Percentiles rank a stretch among this genome's conserved stretches.
Evolutionary conservation across 2,888 invertebrate genomes (phyloP).

Genomic region (Orthonychiurus folsomi): DNA sequence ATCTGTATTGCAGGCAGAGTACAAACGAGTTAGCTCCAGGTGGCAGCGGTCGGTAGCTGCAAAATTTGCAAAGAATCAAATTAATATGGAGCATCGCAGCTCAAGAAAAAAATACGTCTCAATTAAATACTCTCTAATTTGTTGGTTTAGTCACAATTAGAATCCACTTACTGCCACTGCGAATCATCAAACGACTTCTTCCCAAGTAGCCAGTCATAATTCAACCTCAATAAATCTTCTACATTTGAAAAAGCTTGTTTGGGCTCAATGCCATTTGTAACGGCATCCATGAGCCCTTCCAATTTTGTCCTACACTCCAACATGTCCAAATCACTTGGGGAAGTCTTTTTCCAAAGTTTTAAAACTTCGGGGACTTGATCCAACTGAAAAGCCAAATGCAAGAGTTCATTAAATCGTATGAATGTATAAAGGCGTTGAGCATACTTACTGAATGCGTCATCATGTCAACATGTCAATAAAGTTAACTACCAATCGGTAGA

Average conservation of each 20-base stretch:
- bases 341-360: conserved; percentile 31
- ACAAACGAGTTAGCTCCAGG: conserved; percentile 30
- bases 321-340: conserved; percentile 36
- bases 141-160: neutral
- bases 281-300: conserved; percentile 31
- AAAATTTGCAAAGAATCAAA: too few relatives aligned
- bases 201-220: conserved; percentile 31
- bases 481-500: too few relatives aligned
- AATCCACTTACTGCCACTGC: conserved; percentile 37
- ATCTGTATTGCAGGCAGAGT: conserved; percentile 39
- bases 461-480: too few relatives aligned
- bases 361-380: conserved; percentile 32
- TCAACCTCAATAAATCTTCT: conserved; percentile 32
- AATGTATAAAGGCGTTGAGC: too few relatives aligned
- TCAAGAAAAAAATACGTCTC: too few relatives aligned
- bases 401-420: too few relatives aligned
- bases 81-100: too few relatives aligned
- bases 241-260: conserved; percentile 36
- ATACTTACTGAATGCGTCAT: too few relatives aligned
- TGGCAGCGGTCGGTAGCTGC: conserved; percentile 34
- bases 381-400: conserved; percentile 25
- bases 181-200: conserved; percentile 23
- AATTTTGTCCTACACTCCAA: conserved; percentile 36
- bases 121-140: too few relatives aligned
- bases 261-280: conserved; percentile 35